Evolutionary conservation across 2,888 invertebrate species (phyloP).

Genomic region (Eilema griseolum): DNA sequence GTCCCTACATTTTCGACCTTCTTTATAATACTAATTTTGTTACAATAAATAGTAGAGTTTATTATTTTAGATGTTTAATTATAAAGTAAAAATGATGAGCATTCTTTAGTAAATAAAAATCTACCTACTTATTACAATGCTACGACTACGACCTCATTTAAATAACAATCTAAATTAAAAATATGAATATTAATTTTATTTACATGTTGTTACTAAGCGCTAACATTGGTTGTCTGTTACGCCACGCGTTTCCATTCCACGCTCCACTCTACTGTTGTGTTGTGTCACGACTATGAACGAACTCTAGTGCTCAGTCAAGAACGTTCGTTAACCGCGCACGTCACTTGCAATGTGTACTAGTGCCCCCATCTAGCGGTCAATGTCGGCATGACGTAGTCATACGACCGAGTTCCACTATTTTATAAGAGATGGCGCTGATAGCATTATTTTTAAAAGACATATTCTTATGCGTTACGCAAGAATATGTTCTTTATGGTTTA

Average conservation of each 20-base stretch:
- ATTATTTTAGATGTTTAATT: neutral
- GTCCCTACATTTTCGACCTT: neutral
- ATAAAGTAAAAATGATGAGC: conserved; percentile 6
- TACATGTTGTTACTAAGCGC: conserved; percentile 32
- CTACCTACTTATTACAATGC: neutral
- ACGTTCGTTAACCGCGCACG: conserved; percentile 85
- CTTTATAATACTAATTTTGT: neutral
- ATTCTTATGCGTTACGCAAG: too few species aligned
- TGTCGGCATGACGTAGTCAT: conserved; percentile 77
- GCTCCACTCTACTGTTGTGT: conserved; percentile 54
- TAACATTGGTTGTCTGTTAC: conserved; percentile 39
- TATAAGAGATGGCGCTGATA: conserved; percentile 75
- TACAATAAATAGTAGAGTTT: neutral
- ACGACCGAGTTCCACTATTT: conserved; percentile 59
- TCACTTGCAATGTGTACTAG: conserved; percentile 71
- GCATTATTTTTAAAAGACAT: conserved; percentile 39
- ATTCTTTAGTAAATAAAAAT: neutral
- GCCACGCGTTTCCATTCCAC: conserved; percentile 58
- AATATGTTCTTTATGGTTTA: neutral
- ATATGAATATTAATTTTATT: conserved; percentile 27
- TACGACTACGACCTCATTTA: neutral
- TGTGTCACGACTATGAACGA: conserved; percentile 75
- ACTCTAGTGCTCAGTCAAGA: conserved; percentile 84
- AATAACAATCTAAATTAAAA: conserved; percentile 12
- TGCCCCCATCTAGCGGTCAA: conserved; percentile 86